Evolutionary conservation across 2,797 vertebrate species (phyloP), one percentile per base, ranked within the genome.

Genomic region (Sebastes minor): DNA sequence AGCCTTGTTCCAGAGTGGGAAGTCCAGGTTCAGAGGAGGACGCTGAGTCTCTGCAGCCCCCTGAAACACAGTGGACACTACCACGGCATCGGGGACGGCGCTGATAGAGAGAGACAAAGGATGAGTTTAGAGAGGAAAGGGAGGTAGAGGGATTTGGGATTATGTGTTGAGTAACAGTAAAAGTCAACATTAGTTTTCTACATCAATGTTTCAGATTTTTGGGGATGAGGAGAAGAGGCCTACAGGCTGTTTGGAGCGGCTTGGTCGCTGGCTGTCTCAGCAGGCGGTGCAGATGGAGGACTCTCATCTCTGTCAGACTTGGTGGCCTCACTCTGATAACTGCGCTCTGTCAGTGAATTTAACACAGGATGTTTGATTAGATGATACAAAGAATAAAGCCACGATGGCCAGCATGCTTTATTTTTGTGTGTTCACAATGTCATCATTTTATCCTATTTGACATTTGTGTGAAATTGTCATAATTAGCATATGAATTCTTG

Each of bases 11-110:
- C 94, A 96, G 10, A 88, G 63, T 0, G 94, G 93, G 52, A 84
- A 90, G 69, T 95, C 92, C 78, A 96, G 85, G 20, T 91, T 85
- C 35, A 96, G 60, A 20, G 88, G 89, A 5, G 88, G 88, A 11
- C 94, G 94, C 46, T 84, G 87, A 30, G 27, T n/a, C 3, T 93
- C 90, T 7, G 71, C 70, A 1, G 60, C 70, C 28, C 95, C 95
- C 82, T 95, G 95, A 84, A 96, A 96, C 4, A 77, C 77, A 2
- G 90, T 77, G 71, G 86, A 42, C 5, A 90, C 27, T 71, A 91
- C 71, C 77, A 94, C 86, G 0, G 87, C 87, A 3, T 93, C 91
- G 0, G 88, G 88, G 32, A 64, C 57, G 5, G 23, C 8, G 16
- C 89, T 91, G 82, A 79, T n/a, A 6, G 61, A 74, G 11, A 76